Evolutionary conservation across 1,140 invertebrate species (phyloP).

Genomic region (Drosophila lowei): DNA sequence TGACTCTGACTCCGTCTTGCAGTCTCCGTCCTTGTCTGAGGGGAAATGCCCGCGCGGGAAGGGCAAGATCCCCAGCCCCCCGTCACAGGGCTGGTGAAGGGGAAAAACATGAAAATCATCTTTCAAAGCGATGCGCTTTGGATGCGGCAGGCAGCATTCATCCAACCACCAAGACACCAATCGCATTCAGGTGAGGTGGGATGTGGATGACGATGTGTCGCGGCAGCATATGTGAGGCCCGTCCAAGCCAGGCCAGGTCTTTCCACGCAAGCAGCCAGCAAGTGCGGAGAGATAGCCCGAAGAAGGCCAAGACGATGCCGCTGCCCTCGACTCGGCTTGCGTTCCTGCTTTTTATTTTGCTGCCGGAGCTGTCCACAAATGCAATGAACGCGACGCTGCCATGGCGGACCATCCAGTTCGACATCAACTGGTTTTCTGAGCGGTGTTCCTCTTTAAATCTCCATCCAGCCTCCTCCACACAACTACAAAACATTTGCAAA

Average conservation of each 20-base stretch:
- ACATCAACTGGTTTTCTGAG: slow-evolving; percentile 64
- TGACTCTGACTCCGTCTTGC: slow-evolving; percentile 11
- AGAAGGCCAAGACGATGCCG: slow-evolving; percentile 24
- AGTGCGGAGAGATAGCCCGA: slow-evolving; percentile 58
- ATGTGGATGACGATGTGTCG: slow-evolving; percentile 9
- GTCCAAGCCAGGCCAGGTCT: slow-evolving; percentile 5
- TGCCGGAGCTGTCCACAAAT: slow-evolving; percentile 53
- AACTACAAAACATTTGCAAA: too few species aligned
- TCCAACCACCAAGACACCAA: slow-evolving; percentile 36
- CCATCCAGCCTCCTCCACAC: too few species aligned
- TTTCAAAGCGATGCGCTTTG: slow-evolving; percentile 71
- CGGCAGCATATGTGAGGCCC: neutral
- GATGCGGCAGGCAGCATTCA: slow-evolving; percentile 15
- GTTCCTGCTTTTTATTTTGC: slow-evolving; percentile 66
- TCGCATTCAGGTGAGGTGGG: slow-evolving; percentile 46
- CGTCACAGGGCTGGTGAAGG: slow-evolving; percentile 17
- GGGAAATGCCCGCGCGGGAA: slow-evolving; percentile 1
- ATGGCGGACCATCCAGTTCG: slow-evolving; percentile 42
- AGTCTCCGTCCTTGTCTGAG: neutral
- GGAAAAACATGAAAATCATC: slow-evolving; percentile 82
- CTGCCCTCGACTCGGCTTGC: slow-evolving; percentile 22
- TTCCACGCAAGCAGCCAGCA: slow-evolving; percentile 32
- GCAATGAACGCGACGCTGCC: slow-evolving; percentile 44
- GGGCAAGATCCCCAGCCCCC: neutral
- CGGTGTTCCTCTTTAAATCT: neutral